These are phyloP conservation scores for Heterotis niloticus DNA, from an alignment of 2,113 vertebrate genomes.

Conservation along the genomic window DNA sequence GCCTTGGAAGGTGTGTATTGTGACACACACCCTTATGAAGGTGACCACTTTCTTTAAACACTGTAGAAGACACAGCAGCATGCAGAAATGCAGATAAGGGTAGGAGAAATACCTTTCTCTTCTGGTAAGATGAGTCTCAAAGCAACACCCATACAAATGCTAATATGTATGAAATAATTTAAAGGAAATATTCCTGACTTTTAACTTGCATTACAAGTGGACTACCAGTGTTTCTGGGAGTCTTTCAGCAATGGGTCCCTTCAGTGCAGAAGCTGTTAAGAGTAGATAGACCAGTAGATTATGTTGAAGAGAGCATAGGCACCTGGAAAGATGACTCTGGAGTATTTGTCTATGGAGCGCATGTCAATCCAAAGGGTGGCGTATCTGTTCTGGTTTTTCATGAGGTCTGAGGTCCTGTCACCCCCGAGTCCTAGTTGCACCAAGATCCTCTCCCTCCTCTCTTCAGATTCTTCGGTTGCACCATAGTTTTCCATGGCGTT, in stretches of 20 bases:
- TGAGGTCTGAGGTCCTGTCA: slow-evolving; percentile 64
- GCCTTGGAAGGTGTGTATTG: too few relatives aligned
- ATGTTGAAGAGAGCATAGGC: slow-evolving; percentile 87
- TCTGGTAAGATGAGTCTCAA: neutral
- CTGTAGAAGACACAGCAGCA: neutral
- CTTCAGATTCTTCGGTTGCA: slow-evolving; percentile 63
- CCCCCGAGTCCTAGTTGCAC: slow-evolving; percentile 72
- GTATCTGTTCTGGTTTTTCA: slow-evolving; percentile 64
- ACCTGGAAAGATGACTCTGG: slow-evolving; percentile 82
- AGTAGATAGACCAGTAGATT: slow-evolving; percentile 94
- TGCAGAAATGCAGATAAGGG: neutral
- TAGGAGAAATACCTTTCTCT: neutral
- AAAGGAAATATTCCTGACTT: neutral
- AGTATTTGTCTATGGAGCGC: slow-evolving; percentile 89
- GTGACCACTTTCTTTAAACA: neutral
- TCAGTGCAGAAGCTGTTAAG: slow-evolving; percentile 49
- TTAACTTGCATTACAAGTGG: neutral
- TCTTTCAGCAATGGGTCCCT: neutral
- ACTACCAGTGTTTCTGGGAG: neutral
- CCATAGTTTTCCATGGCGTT: slow-evolving; percentile 71
- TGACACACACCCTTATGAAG: neutral
- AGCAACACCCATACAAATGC: neutral
- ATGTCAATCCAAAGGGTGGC: slow-evolving; percentile 81
- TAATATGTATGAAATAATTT: neutral
- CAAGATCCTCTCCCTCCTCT: slow-evolving; percentile 75